A percentile compares a stretch with the other conserved stretches of the same genome.
Conservation (phyloP, 2,797 vertebrate species). For the Garrulus glandarius region DNA sequence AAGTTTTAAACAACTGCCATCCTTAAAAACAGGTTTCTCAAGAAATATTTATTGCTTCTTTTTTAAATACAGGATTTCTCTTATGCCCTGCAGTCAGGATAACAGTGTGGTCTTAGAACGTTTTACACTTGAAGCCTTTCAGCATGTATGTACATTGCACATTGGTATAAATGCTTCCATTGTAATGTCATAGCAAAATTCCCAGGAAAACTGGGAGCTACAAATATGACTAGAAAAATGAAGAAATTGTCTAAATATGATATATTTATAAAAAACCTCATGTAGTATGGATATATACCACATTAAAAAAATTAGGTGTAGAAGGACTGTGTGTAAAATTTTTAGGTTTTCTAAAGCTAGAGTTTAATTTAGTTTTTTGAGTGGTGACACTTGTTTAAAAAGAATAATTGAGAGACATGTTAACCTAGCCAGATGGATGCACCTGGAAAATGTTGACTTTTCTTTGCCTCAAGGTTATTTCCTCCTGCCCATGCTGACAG, state of each 20-base stretch:
- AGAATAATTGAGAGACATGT: not conserved
- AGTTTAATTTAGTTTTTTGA: not conserved
- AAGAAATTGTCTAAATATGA: not conserved
- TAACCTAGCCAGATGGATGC: not conserved
- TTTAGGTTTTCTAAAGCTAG: not conserved
- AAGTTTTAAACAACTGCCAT: not conserved
- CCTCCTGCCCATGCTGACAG: not conserved
- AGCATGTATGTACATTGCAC: not conserved
- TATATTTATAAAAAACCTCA: not conserved
- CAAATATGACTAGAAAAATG: not conserved
- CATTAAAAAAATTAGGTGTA: not conserved
- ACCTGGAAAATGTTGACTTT: not conserved
- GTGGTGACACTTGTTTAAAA: not conserved
- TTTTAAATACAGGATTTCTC: not conserved
- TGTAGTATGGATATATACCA: not conserved
- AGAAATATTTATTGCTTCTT: not conserved
- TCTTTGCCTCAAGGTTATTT: slow-evolving; percentile 20
- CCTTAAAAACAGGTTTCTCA: not conserved
- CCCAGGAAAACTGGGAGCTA: not conserved
- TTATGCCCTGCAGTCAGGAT: not conserved
- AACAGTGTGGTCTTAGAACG: not conserved
- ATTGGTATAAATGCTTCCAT: not conserved
- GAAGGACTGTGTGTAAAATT: not conserved
- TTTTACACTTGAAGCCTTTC: not conserved
- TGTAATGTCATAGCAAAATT: not conserved